phyloP scores from a whole-genome alignment of 2,888 invertebrate species.

The Pardosa pseudoannulata region DNA sequence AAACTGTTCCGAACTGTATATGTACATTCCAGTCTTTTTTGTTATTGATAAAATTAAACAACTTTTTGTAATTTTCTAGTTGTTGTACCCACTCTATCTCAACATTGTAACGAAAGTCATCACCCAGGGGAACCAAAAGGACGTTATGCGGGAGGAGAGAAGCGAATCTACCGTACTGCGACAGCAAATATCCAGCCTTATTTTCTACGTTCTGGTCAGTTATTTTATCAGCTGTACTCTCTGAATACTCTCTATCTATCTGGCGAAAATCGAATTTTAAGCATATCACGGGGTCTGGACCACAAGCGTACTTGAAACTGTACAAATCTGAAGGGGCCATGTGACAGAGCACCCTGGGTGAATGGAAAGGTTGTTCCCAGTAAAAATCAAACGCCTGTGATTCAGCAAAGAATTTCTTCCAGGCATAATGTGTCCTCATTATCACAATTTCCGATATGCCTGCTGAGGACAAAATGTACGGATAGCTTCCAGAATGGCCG shows the following conservation, averaged over 20 bases:
- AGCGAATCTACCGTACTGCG: constrained; percentile 92
- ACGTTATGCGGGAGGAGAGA: constrained; percentile 94
- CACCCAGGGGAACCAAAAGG: constrained; percentile 94
- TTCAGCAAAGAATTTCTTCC: constrained; percentile 91
- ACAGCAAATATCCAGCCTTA: constrained; percentile 89
- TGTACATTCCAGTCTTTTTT: constrained; percentile 82
- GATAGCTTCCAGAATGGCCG: constrained; percentile 95
- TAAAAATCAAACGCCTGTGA: constrained; percentile 90
- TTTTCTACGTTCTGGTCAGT: constrained; percentile 89
- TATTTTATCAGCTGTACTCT: constrained; percentile 89
- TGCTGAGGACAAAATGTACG: constrained; percentile 89
- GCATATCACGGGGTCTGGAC: constrained; percentile 88
- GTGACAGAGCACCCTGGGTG: constrained; percentile 86
- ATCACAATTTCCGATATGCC: constrained; percentile 91
- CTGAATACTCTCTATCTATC: constrained; percentile 86
- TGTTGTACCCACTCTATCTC: constrained; percentile 95
- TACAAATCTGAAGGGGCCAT: constrained; percentile 98
- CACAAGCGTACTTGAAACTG: constrained; percentile 96
- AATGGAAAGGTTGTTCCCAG: constrained; percentile 88
- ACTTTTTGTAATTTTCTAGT: constrained; percentile 91
- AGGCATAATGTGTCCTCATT: constrained; percentile 94
- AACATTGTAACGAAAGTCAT: constrained; percentile 95
- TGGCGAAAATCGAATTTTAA: constrained; percentile 78
- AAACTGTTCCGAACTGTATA: constrained; percentile 91
- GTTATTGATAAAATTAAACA: constrained; percentile 91